Evolutionary conservation across 2,113 vertebrate genomes (phyloP), one percentile per base, ranked within the genome.

Genomic region (Cyanoderma ruficeps): DNA sequence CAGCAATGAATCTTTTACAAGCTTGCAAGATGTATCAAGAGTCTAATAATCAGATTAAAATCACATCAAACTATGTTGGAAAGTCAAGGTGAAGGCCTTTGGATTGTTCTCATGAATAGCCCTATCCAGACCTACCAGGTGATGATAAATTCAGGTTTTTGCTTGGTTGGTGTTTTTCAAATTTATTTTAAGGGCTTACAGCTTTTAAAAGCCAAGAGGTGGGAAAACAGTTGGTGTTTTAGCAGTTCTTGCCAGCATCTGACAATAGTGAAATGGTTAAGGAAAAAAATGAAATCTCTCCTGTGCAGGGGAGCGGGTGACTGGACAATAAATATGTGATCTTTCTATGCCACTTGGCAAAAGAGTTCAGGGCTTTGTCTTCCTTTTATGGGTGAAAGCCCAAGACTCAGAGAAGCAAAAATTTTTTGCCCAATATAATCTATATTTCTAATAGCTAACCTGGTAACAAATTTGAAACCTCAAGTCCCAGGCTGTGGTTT

Each of bases 41-140:
- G 78, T 79, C 44, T 96, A 95, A 95, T 98, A 97, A 98, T 97
- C 96, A 96, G 90, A 97, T 97, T 98, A 97, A 96, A 96, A 97
- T 89, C 87, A 75, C 92, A 97, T 97, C 95, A 97, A 89, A 95
- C 91, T 86, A n/a, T 88, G 91, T 71, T 90, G 82, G 74, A 49
- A 90, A 96, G 93, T 93, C 92, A 96, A 92, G 96, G 97, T 94
- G 94, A 95, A 96, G 90, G 94, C 91, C 95, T 94, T 96, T 96
- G 94, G 82, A 94, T 95, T 96, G 94, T 94, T 93, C 82, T 94
- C 89, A 90, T 84, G 94, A 96, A 95, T 89, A 97, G 94, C 86
- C 94, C 78, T 82, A 83, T 74, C 76, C 76, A 89, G 86, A 89
- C 92, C 93, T 89, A 97, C 57, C 64, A 93, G 88, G 90, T 91